Base-by-base conservation (phyloP, 2,113 vertebrate species). In the Polypterus senegalus region DNA sequence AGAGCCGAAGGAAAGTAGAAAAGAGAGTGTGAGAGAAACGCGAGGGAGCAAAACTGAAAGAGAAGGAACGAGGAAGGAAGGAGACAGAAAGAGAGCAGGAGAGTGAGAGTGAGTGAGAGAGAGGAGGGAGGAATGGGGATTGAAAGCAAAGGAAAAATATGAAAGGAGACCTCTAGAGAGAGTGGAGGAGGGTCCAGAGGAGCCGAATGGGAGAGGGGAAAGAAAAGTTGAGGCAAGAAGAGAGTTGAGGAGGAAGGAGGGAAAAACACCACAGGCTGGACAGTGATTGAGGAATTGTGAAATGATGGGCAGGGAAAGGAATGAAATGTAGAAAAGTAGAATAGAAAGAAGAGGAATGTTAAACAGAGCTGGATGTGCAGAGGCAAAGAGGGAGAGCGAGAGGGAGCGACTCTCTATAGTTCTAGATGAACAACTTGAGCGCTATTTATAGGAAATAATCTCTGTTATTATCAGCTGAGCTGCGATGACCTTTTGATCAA, bases 31-130 rank as follows among this genome's bases (percentile, higher is more conserved):
- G 11, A 53, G 8, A 59, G 59, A 60, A 57, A 58, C 53, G 57
- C 3, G 3, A 57, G 48, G 7, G 67, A 46, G 5, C 45, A 46
- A 57, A 3, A 7, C 0, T 0, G 52, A 66, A 54, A 61, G 4
- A 0, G 0, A 0, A 1, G 49, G n/a, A 27, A 54, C 27, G n/a
- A 49, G 47, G 44, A 46, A 46, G 11, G 51, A 54, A 47, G 47
- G 61, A 45, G 44, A 11, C 4, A 48, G 9, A 4, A 46, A 54
- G n/a, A 54, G 51, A 54, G 61, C 45, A 11, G 44, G 49, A 27
- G 9, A 7, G 44, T 53, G 43, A 9, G 43, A 9, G 5, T 27
- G 43, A 9, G 11, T 2, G 3, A 27, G 45, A 44, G 7, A 45
- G 5, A n/a, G 4, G 4, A 9, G 9, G 3, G 6, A 46, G 47